A percentile compares a stretch with the other conserved stretches of the same genome.
Evolutionary conservation across 1,140 invertebrate genomes (phyloP).

Genomic region (Cotesia chilonis): DNA sequence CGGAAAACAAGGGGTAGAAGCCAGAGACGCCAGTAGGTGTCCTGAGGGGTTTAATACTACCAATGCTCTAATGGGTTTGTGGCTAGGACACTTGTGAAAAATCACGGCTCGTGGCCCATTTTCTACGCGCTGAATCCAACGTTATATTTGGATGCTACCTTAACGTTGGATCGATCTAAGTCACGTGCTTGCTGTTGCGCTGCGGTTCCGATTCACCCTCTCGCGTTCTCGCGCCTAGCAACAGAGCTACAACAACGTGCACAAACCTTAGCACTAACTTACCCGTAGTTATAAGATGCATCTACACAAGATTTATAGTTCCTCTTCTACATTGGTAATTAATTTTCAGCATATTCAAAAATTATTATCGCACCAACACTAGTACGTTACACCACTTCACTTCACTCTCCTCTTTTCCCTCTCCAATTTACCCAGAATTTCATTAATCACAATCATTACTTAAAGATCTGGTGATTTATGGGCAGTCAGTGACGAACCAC

Average conservation of each 20-base stretch:
- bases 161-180: slow-evolving; percentile 39
- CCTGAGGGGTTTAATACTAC: slow-evolving; percentile 12
- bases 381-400: background rate
- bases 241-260: slow-evolving; percentile 29
- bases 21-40: background rate
- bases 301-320: background rate
- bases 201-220: slow-evolving; percentile 35
- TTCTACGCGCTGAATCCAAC: slow-evolving; percentile 25
- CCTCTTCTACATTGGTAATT: background rate
- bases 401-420: too few relatives aligned
- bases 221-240: slow-evolving; percentile 34
- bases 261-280: slow-evolving; percentile 1
- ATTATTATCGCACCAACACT: background rate
- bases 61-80: slow-evolving; percentile 28
- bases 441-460: background rate
- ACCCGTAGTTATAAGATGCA: background rate
- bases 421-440: background rate
- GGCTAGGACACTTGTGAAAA: slow-evolving; percentile 25
- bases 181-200: slow-evolving; percentile 42
- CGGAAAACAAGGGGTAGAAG: background rate
- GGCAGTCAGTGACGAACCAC: background rate
- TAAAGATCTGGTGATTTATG: slow-evolving; percentile 6
- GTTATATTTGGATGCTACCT: slow-evolving; percentile 26
- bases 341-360: background rate
- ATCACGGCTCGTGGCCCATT: slow-evolving; percentile 36